A percentile compares a stretch with the other conserved stretches of the same genome.
phyloP scores from a whole-genome alignment of 2,797 vertebrate genomes.

The Cichlasoma orientale region DNA sequence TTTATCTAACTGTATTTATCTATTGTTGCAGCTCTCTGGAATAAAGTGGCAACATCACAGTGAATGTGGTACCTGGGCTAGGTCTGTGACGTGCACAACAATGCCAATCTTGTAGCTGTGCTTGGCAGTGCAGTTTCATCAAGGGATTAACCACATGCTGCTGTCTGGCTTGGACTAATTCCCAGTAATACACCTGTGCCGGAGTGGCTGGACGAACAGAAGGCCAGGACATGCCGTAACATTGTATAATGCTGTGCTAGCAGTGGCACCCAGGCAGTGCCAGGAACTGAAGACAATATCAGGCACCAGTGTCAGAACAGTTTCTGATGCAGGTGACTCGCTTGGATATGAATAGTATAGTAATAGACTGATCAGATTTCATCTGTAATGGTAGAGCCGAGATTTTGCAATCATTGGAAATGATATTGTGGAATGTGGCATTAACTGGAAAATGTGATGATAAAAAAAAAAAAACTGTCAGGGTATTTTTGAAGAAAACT shows the following conservation, averaged over 20 bases:
- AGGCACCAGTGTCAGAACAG: conserved; percentile 7
- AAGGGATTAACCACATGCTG: conserved; percentile 67
- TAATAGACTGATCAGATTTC: conserved; percentile 43
- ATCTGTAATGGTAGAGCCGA: conserved; percentile 44
- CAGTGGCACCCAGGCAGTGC: conserved; percentile 25
- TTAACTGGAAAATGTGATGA: conserved; percentile 40
- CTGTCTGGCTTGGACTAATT: conserved; percentile 48
- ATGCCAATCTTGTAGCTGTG: conserved; percentile 39
- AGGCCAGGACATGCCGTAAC: conserved; percentile 68
- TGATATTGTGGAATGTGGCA: conserved; percentile 31
- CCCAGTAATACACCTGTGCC: conserved; percentile 45
- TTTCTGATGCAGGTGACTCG: conserved; percentile 25
- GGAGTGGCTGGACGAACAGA: conserved; percentile 66
- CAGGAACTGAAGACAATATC: conserved; percentile 19
- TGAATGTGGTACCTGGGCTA: conserved; percentile 26
- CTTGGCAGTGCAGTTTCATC: conserved; percentile 50
- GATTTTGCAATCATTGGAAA: conserved; percentile 40
- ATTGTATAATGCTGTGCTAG: conserved; percentile 47
- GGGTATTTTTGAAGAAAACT: conserved; percentile 8
- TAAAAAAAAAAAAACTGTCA: conserved; percentile 3
- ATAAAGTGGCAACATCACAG: conserved; percentile 23
- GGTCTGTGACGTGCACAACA: conserved; percentile 18
- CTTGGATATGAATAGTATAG: conserved; percentile 18
- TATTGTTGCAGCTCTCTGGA: conserved; percentile 46
- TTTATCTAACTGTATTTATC: conserved; percentile 59